A percentile compares a stretch with the other conserved stretches of the same genome.
These are phyloP conservation scores for Nematolebias whitei DNA, from an alignment of 2,113 vertebrate genomes.

Conservation along the genomic window DNA sequence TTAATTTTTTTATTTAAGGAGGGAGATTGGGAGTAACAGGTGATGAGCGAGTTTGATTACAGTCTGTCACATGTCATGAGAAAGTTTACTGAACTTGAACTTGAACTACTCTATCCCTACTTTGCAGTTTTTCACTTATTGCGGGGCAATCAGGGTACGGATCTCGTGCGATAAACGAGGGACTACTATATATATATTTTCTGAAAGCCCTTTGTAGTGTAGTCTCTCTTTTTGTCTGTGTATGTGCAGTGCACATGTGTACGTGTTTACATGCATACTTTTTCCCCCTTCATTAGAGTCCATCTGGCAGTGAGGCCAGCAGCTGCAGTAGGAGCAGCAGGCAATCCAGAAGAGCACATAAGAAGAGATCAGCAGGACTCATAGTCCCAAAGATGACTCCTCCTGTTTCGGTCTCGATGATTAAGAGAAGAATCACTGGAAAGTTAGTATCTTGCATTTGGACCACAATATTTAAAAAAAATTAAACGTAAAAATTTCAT, in stretches of 20 bases:
- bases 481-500: slow-evolving; percentile 2
- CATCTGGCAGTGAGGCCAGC: slow-evolving; percentile 70
- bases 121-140: too few relatives aligned
- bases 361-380: slow-evolving; percentile 49
- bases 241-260: too few relatives aligned
- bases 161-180: too few relatives aligned
- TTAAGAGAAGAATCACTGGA: slow-evolving; percentile 86
- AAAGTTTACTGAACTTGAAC: too few relatives aligned
- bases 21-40: too few relatives aligned
- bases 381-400: slow-evolving; percentile 80
- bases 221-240: background rate
- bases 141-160: too few relatives aligned
- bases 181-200: too few relatives aligned
- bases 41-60: too few relatives aligned
- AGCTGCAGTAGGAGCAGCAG: slow-evolving; percentile 63
- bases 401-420: slow-evolving; percentile 79
- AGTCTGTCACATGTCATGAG: too few relatives aligned
- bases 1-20: too few relatives aligned
- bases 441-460: slow-evolving; percentile 73
- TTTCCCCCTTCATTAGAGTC: slow-evolving; percentile 51
- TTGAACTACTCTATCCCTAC: too few relatives aligned
- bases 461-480: background rate
- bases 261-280: too few relatives aligned
- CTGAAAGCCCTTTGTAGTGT: background rate
- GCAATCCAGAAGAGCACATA: slow-evolving; percentile 34